A percentile compares a stretch with the other conserved stretches of the same genome.
Conservation (phyloP, 2,888 invertebrate species). For the Zootermopsis nevadensis region DNA sequence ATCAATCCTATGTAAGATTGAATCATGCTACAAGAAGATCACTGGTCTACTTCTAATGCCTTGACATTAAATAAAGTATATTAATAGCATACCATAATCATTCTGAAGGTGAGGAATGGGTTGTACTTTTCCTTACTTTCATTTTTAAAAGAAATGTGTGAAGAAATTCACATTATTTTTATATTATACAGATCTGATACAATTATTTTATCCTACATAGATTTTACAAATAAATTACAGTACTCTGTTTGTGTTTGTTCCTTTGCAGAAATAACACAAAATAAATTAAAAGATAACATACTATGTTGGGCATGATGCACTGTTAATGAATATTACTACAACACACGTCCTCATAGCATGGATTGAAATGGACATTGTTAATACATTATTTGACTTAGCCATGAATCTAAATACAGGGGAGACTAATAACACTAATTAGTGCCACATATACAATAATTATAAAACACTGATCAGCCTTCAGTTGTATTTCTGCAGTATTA, state of each 20-base stretch:
- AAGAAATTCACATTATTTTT: slow-evolving; percentile 32
- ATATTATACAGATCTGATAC: slow-evolving; percentile 47
- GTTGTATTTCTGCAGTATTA: slow-evolving; percentile 26
- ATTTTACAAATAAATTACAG: slow-evolving; percentile 52
- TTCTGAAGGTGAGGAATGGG: too few species aligned
- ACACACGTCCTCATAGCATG: slow-evolving; percentile 25
- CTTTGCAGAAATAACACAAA: slow-evolving; percentile 45
- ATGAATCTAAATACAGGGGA: slow-evolving; percentile 36
- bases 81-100: too few species aligned
- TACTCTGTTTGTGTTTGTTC: slow-evolving; percentile 32
- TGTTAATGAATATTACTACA: slow-evolving; percentile 37
- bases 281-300: slow-evolving; percentile 48
- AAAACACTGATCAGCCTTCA: slow-evolving; percentile 32
- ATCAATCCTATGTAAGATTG: too few species aligned
- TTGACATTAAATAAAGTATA: too few species aligned
- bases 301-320: slow-evolving; percentile 45
- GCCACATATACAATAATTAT: slow-evolving; percentile 45
- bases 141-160: neutral
- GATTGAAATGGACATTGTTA: slow-evolving; percentile 7
- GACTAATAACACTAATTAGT: slow-evolving; percentile 39
- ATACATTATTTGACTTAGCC: slow-evolving; percentile 29
- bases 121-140: too few species aligned
- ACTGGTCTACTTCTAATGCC: too few species aligned
- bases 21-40: too few species aligned
- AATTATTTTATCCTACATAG: slow-evolving; percentile 48